Conservation (phyloP, 2,797 vertebrate species). For the Hyperoplus lanceolatus region DNA sequence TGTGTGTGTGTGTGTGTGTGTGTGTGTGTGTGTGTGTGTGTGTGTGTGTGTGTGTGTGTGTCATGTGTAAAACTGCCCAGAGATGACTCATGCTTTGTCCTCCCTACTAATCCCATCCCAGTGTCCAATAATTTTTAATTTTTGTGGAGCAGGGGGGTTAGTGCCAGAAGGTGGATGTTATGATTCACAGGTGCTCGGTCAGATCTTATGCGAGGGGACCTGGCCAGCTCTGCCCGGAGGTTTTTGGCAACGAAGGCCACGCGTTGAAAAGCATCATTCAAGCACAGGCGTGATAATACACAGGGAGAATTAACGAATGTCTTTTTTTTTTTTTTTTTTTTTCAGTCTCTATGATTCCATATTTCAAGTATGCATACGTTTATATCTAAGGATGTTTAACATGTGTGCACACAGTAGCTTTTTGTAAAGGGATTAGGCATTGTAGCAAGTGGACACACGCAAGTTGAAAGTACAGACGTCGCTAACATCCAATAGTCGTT, state of each 20-base stretch:
- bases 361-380: slow-evolving; percentile 14
- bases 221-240: slow-evolving; percentile 10
- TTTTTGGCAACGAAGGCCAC: slow-evolving; percentile 37
- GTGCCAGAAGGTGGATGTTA: slow-evolving; percentile 71
- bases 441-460: slow-evolving; percentile 3
- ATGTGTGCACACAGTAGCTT: slow-evolving; percentile 11
- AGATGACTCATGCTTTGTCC: slow-evolving; percentile 59
- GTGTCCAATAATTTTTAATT: slow-evolving; percentile 45
- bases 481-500: background rate
- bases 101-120: slow-evolving; percentile 57
- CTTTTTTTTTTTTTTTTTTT: background rate
- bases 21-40: no score
- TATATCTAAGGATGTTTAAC: background rate
- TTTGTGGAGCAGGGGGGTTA: slow-evolving; percentile 2
- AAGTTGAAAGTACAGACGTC: background rate
- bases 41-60: slow-evolving; percentile 4
- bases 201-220: slow-evolving; percentile 50
- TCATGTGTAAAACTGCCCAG: slow-evolving; percentile 57
- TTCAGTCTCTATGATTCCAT: slow-evolving; percentile 19
- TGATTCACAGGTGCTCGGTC: slow-evolving; percentile 65
- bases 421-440: background rate
- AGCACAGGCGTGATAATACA: slow-evolving; percentile 22
- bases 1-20: slow-evolving; percentile 29
- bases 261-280: slow-evolving; percentile 34
- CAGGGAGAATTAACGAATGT: slow-evolving; percentile 31